Base-by-base conservation (phyloP, 2,797 vertebrate species). In the Dromococcyx pavoninus region DNA sequence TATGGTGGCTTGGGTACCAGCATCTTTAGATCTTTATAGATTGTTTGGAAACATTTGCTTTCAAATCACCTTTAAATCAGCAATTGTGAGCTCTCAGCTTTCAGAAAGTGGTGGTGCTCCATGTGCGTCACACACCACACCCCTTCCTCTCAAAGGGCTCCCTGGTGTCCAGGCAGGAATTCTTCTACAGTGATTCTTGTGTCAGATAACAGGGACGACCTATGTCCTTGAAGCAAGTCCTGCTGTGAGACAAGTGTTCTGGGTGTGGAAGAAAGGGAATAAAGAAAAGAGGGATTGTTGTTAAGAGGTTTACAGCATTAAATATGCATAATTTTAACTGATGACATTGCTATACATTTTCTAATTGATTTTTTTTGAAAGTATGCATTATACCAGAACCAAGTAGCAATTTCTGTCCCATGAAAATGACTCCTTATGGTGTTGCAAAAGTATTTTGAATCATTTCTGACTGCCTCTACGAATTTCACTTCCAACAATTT, bases 51-150 rank as follows among this genome's bases (percentile, higher is more conserved):
- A 58, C 23, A 12, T 7, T 51, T 69, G 48, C 53, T 51, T 61
- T 66, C 1, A 2, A 71, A 60, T 56, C 27, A 50, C 61, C 25
- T 80, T 53, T 48, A 23, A 48, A 48, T 48, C 62, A 77, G 54
- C 32, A 53, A 24, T 21, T 48, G 30, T 22, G 16, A 5, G 5
- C 23, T 39, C 39, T 53, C 48, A 39, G 56, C 74, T 86, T 73
- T 57, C 39, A 23, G 3, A 19, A 2, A 16, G 41, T 66, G 56
- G 48, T 33, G 67, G 32, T 65, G 62, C 21, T 85, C 44, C 64
- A 15, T 2, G 1, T 5, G 0, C 7, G 53, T 33, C 56, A 33
- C 0, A 1, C 12, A n/a, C 17, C 30, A 57, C 7, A 48, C 14
- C 9, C 11, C 7, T 32, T 72, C 21, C 41, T 43, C 53, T 64